Base-by-base conservation (phyloP, 2,113 vertebrate species). In the Pluvianellus socialis region DNA sequence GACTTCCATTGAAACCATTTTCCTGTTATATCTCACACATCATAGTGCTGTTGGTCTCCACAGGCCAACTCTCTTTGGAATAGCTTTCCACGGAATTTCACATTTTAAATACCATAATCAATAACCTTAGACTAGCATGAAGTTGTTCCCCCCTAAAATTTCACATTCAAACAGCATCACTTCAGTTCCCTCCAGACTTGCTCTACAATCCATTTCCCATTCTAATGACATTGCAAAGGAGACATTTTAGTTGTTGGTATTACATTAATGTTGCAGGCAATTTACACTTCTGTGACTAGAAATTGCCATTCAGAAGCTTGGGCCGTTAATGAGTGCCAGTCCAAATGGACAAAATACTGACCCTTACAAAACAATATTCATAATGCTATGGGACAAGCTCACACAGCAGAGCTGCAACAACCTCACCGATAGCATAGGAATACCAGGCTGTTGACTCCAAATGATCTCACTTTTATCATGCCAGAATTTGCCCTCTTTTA, bases 1-100 rank as follows among this genome's bases (percentile, higher is more conserved):
- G 87, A 90, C 59, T 91, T 83, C 38, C 44, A 92, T 10, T 85
- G 81, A 96, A 95, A 91, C 52, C n/a, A 86, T 88, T 97, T 88
- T 95, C 81, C 74, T 91, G 79, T 92, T 95, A 40, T 17, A 92
- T 76, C 77, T 79, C 71, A 80, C 66, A 58, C 66, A 59, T 55
- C 59, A 55, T 4, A 88, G 72, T 33, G 45, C 50, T 70, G n/a
- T 53, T 79, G 85, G 65, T 88, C 59, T 85, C 55, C 87, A 83
- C 30, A 86, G 71, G 74, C 47, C 40, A 88, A 33, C 49, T 85
- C 59, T 89, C 89, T 50, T 73, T 70, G 77, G 87, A 91, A 79
- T 15, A 82, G 50, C 52, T 80, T 96, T 76, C 44, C 50, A 73
- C 4, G 16, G 58, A 70, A 79, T 82, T 91, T 85, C 86, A 66